phyloP scores from a whole-genome alignment of 2,888 invertebrate genomes.

The Bellardia bayeri region DNA sequence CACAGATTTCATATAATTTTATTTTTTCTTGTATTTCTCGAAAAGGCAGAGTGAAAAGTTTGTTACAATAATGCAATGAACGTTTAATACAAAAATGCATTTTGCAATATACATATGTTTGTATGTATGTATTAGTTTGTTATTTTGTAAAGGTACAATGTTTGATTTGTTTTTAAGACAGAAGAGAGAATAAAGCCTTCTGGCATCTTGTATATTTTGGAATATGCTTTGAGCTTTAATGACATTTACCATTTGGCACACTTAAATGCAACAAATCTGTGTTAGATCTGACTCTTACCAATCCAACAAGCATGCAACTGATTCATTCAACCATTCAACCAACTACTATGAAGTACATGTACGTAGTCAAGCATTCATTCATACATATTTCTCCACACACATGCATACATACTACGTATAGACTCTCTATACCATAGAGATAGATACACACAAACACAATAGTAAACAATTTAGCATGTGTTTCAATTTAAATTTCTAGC shows the following conservation, averaged over 20 bases:
- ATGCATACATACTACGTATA: neutral
- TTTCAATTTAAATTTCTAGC: constrained; percentile 63
- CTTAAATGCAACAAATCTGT: constrained; percentile 66
- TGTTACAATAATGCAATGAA: constrained; percentile 41
- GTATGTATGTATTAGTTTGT: neutral
- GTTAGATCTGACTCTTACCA: constrained; percentile 47
- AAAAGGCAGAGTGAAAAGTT: neutral
- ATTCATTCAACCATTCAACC: constrained; percentile 38
- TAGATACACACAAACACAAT: neutral
- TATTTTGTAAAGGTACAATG: neutral
- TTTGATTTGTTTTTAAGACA: too few species aligned
- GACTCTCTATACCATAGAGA: neutral
- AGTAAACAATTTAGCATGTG: constrained; percentile 47
- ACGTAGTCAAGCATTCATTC: neutral
- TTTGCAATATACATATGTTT: neutral
- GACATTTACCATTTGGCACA: constrained; percentile 65
- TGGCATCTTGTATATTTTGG: constrained; percentile 7
- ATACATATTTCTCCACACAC: neutral
- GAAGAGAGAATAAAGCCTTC: neutral
- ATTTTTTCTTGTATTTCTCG: constrained; percentile 1
- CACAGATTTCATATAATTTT: constrained; percentile 9
- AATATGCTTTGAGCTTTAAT: constrained; percentile 49
- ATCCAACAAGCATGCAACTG: constrained; percentile 30
- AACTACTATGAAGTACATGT: neutral
- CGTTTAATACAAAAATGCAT: constrained; percentile 11